Conservation (phyloP, 2,797 vertebrate species). For the Meriones psammophilus region DNA sequence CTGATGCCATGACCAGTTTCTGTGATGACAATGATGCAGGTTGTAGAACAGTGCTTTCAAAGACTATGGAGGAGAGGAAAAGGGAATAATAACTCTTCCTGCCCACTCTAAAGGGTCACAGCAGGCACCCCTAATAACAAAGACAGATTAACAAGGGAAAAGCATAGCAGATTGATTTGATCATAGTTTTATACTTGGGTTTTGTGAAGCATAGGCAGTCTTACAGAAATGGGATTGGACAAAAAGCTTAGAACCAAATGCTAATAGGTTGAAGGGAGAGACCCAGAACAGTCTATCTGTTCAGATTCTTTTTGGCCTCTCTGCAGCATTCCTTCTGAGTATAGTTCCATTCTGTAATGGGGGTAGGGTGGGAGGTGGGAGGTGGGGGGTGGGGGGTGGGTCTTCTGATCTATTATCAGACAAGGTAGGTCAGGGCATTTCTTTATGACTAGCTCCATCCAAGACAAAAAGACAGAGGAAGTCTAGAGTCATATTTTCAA, state of each 20-base stretch:
- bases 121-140: slow-evolving; percentile 4
- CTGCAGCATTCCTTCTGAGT: not conserved
- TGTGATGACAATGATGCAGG: not conserved
- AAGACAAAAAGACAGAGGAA: slow-evolving; percentile 14
- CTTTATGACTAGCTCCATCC: slow-evolving; percentile 35
- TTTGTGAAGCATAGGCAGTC: slow-evolving; percentile 5
- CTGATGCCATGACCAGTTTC: not conserved
- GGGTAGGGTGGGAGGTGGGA: not conserved
- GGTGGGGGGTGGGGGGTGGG: not conserved
- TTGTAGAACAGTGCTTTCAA: not conserved
- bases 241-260: not conserved
- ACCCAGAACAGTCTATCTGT: not conserved
- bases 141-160: slow-evolving; percentile 20
- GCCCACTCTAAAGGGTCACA: not conserved
- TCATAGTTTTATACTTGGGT: slow-evolving; percentile 9
- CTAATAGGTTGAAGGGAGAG: not conserved
- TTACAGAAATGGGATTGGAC: not conserved
- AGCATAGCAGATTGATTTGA: slow-evolving; percentile 25
- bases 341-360: not conserved
- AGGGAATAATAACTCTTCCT: not conserved
- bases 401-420: not conserved
- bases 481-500: not conserved
- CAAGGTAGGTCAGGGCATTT: not conserved
- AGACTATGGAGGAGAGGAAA: slow-evolving; percentile 5
- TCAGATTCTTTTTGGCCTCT: slow-evolving; percentile 14